phyloP scores from a whole-genome alignment of 2,113 vertebrate species.

The Elephantulus edwardii region DNA sequence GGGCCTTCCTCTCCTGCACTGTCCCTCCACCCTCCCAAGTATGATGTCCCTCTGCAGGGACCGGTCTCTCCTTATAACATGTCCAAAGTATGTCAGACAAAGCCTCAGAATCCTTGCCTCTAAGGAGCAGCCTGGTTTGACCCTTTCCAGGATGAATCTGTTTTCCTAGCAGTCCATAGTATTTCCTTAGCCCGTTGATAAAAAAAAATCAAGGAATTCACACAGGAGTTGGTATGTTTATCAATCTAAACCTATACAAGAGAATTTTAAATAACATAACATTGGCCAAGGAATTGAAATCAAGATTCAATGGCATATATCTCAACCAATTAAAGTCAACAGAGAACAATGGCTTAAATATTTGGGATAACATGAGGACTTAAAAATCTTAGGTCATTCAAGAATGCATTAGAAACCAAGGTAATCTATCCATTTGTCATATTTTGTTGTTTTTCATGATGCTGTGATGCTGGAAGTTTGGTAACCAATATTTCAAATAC shows the following conservation, averaged over 20 bases:
- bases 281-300: neutral
- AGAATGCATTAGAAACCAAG: neutral
- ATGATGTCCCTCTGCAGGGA: too few species aligned
- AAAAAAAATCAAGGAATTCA: neutral
- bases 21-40: too few species aligned
- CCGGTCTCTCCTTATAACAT: too few species aligned
- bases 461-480: neutral
- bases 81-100: too few species aligned
- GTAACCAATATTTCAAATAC: neutral
- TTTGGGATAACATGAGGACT: neutral
- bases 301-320: neutral
- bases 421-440: neutral
- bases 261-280: slow-evolving; percentile 32
- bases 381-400: neutral
- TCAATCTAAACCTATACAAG: neutral
- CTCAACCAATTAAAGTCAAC: neutral
- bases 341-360: neutral
- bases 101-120: too few species aligned
- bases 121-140: too few species aligned
- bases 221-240: neutral
- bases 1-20: too few species aligned
- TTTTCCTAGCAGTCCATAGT: too few species aligned
- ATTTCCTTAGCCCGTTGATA: neutral
- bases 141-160: too few species aligned
- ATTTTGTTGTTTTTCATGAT: neutral